Base-by-base conservation (phyloP, 1,140 invertebrate genomes). In the Trichonephila clavata region DNA sequence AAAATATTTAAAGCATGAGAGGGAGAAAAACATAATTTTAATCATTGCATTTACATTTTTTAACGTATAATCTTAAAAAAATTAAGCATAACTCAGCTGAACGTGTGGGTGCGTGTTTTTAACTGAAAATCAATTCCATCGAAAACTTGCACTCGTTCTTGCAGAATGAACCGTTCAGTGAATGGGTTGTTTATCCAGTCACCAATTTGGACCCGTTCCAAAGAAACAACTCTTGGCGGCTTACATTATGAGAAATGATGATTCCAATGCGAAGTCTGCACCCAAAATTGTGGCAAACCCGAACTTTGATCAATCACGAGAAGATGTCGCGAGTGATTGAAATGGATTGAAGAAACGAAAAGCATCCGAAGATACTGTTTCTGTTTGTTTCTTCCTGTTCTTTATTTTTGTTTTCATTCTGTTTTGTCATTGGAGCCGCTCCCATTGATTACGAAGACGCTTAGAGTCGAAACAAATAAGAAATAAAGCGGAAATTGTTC, bases 241-340 rank as follows among this genome's bases (percentile, higher is more conserved):
- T 89, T 77, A 89, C 87, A 89, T 80, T 90, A 90, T 90, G 71
- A 90, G 89, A 81, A 90, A 90, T 90, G 89, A 90, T 90, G 89
- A 90, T 90, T 90, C 68, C 89, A 61, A 90, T 81, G 71, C 24
- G 89, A 81, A 80, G 77, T 61, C 68, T 61, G 57, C 65, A 27
- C 71, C 24, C 68, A 71, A 77, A 90, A 90, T 90, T 90, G 89
- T 81, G 89, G 89, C 89, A 59, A 90, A 84, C 39, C 80, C 80
- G 90, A 84, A 68, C 50, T 68, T 92, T 92, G 90, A 92, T 92
- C 90, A 92, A 92, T 92, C 90, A n/a, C 59, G 21, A 92, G 61
- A 92, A 92, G 90, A 92, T 92, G 90, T 92, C 90, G 59, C 90
- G 50, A 84, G 80, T 92, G 90, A 92, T 92, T 84, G 90, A 92